Base-by-base conservation (phyloP, 2,113 vertebrate species). In the Halcyon malimbica region DNA sequence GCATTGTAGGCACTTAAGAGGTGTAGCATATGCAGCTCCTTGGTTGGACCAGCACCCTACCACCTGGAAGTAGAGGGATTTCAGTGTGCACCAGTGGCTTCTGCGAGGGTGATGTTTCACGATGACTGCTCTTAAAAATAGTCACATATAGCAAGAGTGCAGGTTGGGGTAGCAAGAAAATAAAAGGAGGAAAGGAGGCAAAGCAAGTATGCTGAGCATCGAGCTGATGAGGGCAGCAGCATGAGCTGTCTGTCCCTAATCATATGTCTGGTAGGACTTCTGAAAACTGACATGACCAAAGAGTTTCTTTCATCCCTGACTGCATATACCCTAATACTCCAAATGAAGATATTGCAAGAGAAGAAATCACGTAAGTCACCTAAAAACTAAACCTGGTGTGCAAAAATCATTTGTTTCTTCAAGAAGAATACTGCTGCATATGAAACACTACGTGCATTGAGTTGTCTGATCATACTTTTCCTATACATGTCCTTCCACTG, bases 21-120 rank as follows among this genome's bases (percentile, higher is more conserved):
- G 13, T 46, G 48, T 25, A 53, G 50, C 0, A 0, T 29, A 18
- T 17, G 21, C 26, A 46, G 25, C 18, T 41, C 64, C 2, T 50
- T 21, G 41, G 31, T 23, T 37, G 56, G n/a, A 87, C 13, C n/a
- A 35, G 54, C 44, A 75, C 39, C 16, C 39, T 8, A 14, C 20
- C 6, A 11, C 23, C 19, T 39, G 41, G 16, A 70, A 53, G 29
- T 33, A 60, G 10, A 0, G 0, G 37, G 13, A 50, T 25, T 70
- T 64, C 53, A 31, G 17, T 6, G 23, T 0, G 0, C 2, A 2
- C n/a, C 26, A 12, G 29, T 0, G 0, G 19, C 67, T 71, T 53
- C 63, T 48, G 6, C 1, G 1, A 76, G 53, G 26, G 17, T 42
- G 25, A 20, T 25, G 18, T 67, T 82, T 73, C 50, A 62, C 6